Conservation (phyloP, 2,113 vertebrate species). For the Microcebus murinus region DNA sequence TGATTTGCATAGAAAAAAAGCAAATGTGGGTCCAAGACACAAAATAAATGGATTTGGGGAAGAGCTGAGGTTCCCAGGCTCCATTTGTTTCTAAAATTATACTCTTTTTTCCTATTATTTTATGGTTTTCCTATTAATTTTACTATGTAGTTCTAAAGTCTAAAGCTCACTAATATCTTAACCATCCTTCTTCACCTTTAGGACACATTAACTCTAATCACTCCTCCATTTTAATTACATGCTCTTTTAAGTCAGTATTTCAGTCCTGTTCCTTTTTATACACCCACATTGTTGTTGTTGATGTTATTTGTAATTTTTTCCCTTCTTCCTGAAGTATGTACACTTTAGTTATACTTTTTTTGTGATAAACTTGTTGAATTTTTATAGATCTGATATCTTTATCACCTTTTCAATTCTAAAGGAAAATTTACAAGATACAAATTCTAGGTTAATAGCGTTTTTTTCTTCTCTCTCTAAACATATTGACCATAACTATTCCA, state of each 20-base stretch:
- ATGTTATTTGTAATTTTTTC: not conserved
- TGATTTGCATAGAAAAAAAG: not conserved
- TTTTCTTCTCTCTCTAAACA: not conserved
- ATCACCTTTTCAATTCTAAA: not conserved
- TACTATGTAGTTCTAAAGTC: not conserved
- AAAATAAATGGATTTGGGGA: not conserved
- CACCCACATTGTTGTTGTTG: not conserved
- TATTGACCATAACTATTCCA: not conserved
- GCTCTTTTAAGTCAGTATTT: not conserved
- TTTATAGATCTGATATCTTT: not conserved
- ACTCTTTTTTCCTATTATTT: not conserved
- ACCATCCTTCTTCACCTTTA: not conserved
- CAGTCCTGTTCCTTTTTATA: not conserved
- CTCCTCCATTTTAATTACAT: not conserved
- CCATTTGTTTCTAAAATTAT: not conserved
- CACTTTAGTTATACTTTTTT: not conserved
- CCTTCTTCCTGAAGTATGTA: not conserved
- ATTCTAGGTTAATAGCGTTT: not conserved
- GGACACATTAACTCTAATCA: not conserved
- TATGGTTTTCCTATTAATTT: not conserved
- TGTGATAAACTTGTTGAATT: not conserved
- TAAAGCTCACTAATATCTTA: not conserved
- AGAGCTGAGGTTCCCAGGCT: not conserved
- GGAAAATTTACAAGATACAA: not conserved
- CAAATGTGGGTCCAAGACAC: not conserved